phyloP scores from a whole-genome alignment of 2,113 vertebrate species.

The Sciurus niger region DNA sequence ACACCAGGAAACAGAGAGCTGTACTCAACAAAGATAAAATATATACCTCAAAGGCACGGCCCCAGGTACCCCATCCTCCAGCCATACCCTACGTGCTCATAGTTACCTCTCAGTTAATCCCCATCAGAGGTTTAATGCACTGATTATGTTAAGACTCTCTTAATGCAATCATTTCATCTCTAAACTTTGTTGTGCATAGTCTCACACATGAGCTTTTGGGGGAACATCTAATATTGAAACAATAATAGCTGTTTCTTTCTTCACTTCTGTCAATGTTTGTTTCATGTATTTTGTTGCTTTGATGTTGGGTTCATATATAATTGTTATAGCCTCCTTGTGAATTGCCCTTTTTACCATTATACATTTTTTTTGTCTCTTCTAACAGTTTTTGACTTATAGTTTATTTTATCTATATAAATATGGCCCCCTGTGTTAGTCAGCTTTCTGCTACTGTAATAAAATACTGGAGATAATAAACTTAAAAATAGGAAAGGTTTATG shows the following conservation, averaged over 20 bases:
- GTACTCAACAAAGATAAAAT: no score
- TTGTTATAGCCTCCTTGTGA: not conserved
- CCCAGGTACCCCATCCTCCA: no score
- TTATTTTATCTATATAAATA: not conserved
- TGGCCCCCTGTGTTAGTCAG: not conserved
- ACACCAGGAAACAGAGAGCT: no score
- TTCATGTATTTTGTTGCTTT: constrained; percentile 22
- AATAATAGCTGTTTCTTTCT: not conserved
- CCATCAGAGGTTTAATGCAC: no score
- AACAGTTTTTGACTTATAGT: constrained; percentile 23
- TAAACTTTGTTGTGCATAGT: no score
- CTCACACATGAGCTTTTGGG: no score
- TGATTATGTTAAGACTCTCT: no score
- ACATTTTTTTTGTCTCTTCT: not conserved
- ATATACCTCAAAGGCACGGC: no score
- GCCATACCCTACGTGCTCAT: no score
- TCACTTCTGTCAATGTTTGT: not conserved
- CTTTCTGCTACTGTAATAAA: not conserved
- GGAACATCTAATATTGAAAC: no score
- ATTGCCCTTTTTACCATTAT: not conserved
- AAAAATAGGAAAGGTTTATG: not conserved
- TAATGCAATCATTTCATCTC: no score
- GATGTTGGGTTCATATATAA: not conserved
- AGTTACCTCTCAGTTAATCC: no score
- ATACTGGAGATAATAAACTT: not conserved